These are phyloP conservation scores for Acrocyrtus sp. DNA, from an alignment of 2,888 invertebrate species.

Conservation along the genomic window DNA sequence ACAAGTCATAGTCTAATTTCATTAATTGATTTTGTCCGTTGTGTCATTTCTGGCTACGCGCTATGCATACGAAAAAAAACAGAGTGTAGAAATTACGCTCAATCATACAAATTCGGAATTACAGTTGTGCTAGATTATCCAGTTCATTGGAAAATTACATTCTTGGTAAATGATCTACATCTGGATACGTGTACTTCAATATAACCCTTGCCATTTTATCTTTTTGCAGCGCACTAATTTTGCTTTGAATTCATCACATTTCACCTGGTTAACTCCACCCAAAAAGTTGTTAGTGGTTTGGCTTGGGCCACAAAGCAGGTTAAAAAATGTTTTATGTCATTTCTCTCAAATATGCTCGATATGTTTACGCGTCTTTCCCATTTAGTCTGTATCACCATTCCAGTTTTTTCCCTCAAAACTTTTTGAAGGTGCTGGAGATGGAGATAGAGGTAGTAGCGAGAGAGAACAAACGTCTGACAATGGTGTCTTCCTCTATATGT, in stretches of 20 bases:
- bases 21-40: too few relatives aligned
- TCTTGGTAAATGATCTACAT: slow-evolving; percentile 37
- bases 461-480: too few relatives aligned
- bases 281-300: not conserved
- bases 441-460: too few relatives aligned
- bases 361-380: slow-evolving; percentile 25
- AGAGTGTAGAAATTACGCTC: too few relatives aligned
- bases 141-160: not conserved
- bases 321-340: slow-evolving; percentile 34
- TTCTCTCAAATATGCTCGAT: slow-evolving; percentile 42
- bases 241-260: too few relatives aligned
- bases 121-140: too few relatives aligned
- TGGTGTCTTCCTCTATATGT: not conserved
- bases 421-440: not conserved
- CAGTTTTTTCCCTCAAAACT: not conserved
- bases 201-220: slow-evolving; percentile 8
- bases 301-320: not conserved
- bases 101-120: too few relatives aligned
- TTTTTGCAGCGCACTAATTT: not conserved
- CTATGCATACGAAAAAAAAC: too few relatives aligned
- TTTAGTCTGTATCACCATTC: not conserved
- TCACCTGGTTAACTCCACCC: too few relatives aligned
- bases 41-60: too few relatives aligned
- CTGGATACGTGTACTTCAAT: slow-evolving; percentile 15
- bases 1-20: too few relatives aligned